A percentile compares a stretch with the other conserved stretches of the same genome.
These are phyloP conservation scores for Meloe dianella DNA, from an alignment of 2,888 invertebrate species.

Conservation along the genomic window DNA sequence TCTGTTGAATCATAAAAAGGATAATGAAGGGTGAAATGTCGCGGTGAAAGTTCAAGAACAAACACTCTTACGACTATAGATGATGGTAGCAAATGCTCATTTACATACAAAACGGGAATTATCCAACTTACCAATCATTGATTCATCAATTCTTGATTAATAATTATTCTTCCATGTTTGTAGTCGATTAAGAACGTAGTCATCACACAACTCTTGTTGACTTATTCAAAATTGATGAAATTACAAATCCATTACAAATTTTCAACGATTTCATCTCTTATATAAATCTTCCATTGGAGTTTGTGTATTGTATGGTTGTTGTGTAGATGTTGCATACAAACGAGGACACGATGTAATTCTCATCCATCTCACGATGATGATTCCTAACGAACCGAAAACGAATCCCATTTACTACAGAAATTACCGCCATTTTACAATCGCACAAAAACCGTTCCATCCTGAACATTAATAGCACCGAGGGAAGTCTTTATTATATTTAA, in stretches of 20 bases:
- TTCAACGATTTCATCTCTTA: too few species aligned
- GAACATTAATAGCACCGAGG: constrained; percentile 39
- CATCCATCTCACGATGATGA: constrained; percentile 46
- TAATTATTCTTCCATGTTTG: background rate
- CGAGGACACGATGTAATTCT: constrained; percentile 43
- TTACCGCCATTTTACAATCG: constrained; percentile 54
- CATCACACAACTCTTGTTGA: too few species aligned
- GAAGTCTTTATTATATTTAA: constrained; percentile 53
- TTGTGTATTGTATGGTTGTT: too few species aligned
- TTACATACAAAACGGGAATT: background rate
- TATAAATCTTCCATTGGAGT: too few species aligned
- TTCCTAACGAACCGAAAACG: constrained; percentile 54
- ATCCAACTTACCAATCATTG: background rate
- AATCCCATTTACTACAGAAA: constrained; percentile 47
- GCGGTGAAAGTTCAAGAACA: background rate
- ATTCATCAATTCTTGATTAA: background rate
- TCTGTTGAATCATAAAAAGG: background rate
- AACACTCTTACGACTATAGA: background rate
- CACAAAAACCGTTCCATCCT: constrained; percentile 48
- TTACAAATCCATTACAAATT: too few species aligned
- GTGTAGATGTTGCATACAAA: constrained; percentile 44
- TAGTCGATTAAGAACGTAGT: too few species aligned
- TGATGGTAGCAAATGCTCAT: background rate
- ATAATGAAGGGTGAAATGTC: constrained; percentile 7
- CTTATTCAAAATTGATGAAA: too few species aligned